Conservation (phyloP, 2,888 invertebrate species). For the Chymomyza caudatula region DNA sequence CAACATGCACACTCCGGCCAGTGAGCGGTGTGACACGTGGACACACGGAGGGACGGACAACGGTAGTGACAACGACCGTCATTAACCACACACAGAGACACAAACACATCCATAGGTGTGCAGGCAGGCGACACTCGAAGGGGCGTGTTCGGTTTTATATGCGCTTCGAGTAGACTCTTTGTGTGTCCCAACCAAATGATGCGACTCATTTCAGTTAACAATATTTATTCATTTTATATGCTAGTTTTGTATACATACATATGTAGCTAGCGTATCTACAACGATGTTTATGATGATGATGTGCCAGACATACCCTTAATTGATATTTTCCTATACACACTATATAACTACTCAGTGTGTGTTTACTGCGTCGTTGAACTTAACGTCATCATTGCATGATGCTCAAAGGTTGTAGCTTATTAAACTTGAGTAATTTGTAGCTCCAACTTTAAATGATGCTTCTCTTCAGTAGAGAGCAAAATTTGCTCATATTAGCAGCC, state of each 20-base stretch:
- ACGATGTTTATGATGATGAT: too few species aligned
- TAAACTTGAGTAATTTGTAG: neutral
- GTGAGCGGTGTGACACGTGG: neutral
- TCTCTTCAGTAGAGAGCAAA: too few species aligned
- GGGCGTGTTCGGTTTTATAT: neutral
- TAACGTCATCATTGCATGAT: neutral
- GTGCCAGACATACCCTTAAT: neutral
- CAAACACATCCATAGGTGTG: neutral
- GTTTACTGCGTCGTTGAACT: neutral
- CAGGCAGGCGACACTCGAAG: neutral
- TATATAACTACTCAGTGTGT: neutral
- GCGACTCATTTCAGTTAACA: conserved; percentile 5
- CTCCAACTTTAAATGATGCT: neutral
- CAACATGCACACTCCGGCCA: neutral
- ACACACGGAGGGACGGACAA: neutral
- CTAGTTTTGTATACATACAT: neutral
- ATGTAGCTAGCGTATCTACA: neutral
- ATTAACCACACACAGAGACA: neutral
- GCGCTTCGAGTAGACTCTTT: neutral
- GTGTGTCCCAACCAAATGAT: neutral
- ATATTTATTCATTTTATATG: neutral
- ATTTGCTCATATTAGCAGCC: too few species aligned
- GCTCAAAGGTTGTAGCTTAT: neutral
- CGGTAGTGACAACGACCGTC: neutral
- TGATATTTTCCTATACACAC: too few species aligned